Conservation (phyloP, 2,888 invertebrate genomes). For the Cinara cedri region DNA sequence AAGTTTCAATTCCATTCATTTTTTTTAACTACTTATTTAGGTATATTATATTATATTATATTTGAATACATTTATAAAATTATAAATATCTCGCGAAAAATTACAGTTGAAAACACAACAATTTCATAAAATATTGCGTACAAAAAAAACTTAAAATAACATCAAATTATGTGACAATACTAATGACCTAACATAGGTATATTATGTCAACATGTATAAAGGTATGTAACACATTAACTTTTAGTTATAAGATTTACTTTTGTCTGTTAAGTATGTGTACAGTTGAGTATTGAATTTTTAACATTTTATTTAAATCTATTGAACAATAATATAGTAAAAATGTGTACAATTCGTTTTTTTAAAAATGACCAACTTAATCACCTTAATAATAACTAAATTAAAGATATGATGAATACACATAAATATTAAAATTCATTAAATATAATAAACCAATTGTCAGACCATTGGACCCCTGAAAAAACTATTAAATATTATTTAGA, state of each 20-base stretch:
- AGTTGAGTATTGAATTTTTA: neutral
- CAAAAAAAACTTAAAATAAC: conserved; percentile 27
- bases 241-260: neutral
- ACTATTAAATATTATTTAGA: neutral
- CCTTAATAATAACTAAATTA: conserved; percentile 25
- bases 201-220: conserved; percentile 10
- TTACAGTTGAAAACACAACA: conserved; percentile 30
- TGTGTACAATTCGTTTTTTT: neutral
- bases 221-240: neutral
- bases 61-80: conserved; percentile 49
- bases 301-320: neutral
- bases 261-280: neutral
- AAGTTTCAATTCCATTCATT: conserved; percentile 38
- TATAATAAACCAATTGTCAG: conserved; percentile 1
- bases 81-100: conserved; percentile 46
- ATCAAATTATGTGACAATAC: conserved; percentile 10
- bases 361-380: conserved; percentile 12
- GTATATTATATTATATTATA: too few species aligned
- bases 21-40: conserved; percentile 32
- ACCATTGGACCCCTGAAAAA: neutral
- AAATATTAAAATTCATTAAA: conserved; percentile 19
- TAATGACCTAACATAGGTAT: conserved; percentile 12
- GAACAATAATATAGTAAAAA: neutral
- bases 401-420: conserved; percentile 6
- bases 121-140: conserved; percentile 24